Percentiles rank a stretch among this genome's conserved stretches.
These are phyloP conservation scores for Andrena minutula DNA, from an alignment of 2,888 invertebrate genomes.

Conservation along the genomic window DNA sequence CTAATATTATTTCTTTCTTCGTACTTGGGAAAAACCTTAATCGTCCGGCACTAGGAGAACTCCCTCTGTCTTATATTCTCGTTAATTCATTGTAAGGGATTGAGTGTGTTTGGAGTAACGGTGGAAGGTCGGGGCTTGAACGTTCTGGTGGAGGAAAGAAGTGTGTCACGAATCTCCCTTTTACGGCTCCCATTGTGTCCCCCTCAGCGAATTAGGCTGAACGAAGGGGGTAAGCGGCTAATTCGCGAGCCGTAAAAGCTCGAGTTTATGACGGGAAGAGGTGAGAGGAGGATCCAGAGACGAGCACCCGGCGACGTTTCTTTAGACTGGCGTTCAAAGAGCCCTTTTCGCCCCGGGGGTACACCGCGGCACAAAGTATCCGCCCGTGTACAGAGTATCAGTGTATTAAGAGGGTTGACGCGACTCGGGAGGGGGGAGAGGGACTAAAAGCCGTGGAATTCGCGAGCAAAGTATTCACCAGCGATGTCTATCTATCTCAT, in stretches of 20 bases:
- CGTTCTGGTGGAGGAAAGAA: not conserved
- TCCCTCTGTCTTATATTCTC: not conserved
- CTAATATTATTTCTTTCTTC: no score
- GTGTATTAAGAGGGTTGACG: constrained; percentile 46
- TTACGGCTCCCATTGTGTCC: constrained; percentile 33
- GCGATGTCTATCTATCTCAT: constrained; percentile 25
- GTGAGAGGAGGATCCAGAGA: constrained; percentile 43
- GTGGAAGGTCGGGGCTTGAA: not conserved
- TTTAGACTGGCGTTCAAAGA: constrained; percentile 61
- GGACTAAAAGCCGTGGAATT: constrained; percentile 29
- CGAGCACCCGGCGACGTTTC: constrained; percentile 46
- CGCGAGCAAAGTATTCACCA: constrained; percentile 2
- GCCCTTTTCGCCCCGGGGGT: constrained; percentile 52
- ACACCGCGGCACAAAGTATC: constrained; percentile 56
- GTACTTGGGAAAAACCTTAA: no score
- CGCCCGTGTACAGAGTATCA: constrained; percentile 46
- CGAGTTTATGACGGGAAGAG: constrained; percentile 60
- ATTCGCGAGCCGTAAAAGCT: constrained; percentile 58
- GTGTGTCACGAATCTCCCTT: not conserved
- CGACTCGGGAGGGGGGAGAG: not conserved
- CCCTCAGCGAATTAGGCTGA: constrained; percentile 45
- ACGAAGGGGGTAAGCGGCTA: constrained; percentile 52
- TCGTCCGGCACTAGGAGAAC: no score
- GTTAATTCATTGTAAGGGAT: not conserved
- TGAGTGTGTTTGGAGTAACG: not conserved